Evolutionary conservation across 2,113 vertebrate species (phyloP).

Genomic region (Bettongia penicillata): DNA sequence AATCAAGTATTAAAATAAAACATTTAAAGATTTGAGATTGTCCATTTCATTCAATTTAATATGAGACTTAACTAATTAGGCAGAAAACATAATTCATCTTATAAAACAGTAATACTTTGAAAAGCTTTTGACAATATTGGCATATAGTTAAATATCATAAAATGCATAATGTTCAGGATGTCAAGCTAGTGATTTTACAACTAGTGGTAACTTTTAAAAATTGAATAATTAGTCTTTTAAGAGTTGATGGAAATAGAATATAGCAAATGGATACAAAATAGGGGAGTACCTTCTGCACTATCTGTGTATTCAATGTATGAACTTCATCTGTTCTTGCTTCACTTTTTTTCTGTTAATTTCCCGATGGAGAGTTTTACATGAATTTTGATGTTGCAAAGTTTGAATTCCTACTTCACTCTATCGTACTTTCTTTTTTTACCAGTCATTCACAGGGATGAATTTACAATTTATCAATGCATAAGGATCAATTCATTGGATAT

Average conservation of each 20-base stretch:
- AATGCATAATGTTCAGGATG: constrained; percentile 56
- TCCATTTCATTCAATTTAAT: constrained; percentile 42
- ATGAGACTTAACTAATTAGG: constrained; percentile 55
- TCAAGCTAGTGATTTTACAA: constrained; percentile 58
- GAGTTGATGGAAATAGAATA: constrained; percentile 40
- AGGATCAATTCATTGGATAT: no score
- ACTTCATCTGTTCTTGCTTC: neutral
- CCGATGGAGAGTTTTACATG: neutral
- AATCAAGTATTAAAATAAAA: no score
- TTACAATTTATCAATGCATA: no score
- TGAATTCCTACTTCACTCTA: neutral
- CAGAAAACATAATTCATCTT: constrained; percentile 16
- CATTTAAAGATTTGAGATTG: no score
- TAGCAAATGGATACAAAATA: constrained; percentile 52
- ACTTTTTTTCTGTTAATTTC: neutral
- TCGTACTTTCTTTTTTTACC: neutral
- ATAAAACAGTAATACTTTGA: constrained; percentile 61
- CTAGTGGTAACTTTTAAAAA: constrained; percentile 76
- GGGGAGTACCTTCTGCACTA: neutral
- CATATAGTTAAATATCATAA: constrained; percentile 49
- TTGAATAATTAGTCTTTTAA: constrained; percentile 71
- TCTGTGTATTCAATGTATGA: neutral
- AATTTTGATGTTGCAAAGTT: constrained; percentile 14
- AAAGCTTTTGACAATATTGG: constrained; percentile 61
- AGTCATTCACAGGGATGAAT: no score